Evolutionary conservation across 23 tunicate species (phyloP).

Genomic region (Ciona savignyi): DNA sequence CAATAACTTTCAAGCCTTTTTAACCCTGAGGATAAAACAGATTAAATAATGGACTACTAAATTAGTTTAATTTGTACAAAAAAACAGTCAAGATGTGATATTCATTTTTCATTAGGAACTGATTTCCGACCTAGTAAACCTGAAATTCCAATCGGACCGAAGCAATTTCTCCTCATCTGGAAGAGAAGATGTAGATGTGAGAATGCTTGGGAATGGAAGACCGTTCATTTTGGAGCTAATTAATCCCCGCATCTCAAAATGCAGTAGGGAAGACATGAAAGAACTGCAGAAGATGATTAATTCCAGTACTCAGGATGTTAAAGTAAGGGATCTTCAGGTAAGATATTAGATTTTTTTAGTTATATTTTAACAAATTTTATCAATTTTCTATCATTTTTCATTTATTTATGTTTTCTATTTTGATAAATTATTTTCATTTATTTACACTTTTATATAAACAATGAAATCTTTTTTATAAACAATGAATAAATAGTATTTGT

Average conservation of each 20-base stretch:
- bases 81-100: background rate
- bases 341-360: too few species aligned
- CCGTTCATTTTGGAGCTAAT: conserved; percentile 83
- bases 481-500: too few species aligned
- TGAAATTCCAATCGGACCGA: conserved; percentile 18
- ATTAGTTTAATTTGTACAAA: too few species aligned
- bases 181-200: conserved; percentile 91
- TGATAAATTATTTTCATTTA: too few species aligned
- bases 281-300: conserved; percentile 25
- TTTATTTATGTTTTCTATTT: too few species aligned
- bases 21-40: too few species aligned
- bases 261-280: conserved; percentile 1
- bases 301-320: conserved; percentile 18
- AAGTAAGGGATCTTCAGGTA: conserved; percentile 30
- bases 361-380: background rate
- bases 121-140: conserved; percentile 39
- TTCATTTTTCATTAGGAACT: conserved; percentile 33
- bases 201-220: conserved; percentile 92
- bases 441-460: too few species aligned
- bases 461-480: too few species aligned
- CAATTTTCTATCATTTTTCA: background rate
- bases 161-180: conserved; percentile 83
- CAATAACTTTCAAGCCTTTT: too few species aligned
- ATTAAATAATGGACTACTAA: too few species aligned
- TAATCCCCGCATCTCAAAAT: conserved; percentile 28